These are phyloP conservation scores for Centroberyx gerrardi DNA, from an alignment of 2,797 vertebrate species.

Conservation along the genomic window DNA sequence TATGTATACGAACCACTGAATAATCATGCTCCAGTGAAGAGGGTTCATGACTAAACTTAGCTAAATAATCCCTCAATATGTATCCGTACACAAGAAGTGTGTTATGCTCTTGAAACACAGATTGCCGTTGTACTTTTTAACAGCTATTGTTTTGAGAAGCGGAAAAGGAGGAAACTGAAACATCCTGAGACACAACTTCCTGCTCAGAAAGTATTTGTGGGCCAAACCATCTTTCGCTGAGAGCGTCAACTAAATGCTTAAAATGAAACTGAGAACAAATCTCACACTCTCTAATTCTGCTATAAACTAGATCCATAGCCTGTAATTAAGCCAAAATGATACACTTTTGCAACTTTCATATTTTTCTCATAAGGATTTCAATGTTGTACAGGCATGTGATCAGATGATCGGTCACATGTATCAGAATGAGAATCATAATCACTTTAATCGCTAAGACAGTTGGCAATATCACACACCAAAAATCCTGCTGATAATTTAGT, in stretches of 20 bases:
- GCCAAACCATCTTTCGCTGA: constrained; percentile 58
- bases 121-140: constrained; percentile 59
- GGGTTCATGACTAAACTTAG: neutral
- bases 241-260: constrained; percentile 21
- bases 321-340: neutral
- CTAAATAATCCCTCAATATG: neutral
- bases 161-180: constrained; percentile 87
- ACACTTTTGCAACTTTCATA: neutral
- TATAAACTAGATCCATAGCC: neutral
- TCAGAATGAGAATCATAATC: neutral
- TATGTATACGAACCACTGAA: neutral
- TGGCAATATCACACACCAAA: neutral
- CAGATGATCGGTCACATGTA: neutral
- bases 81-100: constrained; percentile 7
- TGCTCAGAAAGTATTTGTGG: constrained; percentile 70
- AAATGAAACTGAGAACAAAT: constrained; percentile 29
- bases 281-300: neutral
- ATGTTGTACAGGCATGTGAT: neutral
- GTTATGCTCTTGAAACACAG: constrained; percentile 37
- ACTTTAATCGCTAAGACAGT: neutral
- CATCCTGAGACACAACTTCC: constrained; percentile 88
- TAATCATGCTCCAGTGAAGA: neutral
- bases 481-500: neutral
- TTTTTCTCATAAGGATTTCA: neutral
- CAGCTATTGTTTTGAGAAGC: constrained; percentile 82